These are phyloP conservation scores for Otis tarda DNA, from an alignment of 2,113 vertebrate genomes.

Conservation along the genomic window DNA sequence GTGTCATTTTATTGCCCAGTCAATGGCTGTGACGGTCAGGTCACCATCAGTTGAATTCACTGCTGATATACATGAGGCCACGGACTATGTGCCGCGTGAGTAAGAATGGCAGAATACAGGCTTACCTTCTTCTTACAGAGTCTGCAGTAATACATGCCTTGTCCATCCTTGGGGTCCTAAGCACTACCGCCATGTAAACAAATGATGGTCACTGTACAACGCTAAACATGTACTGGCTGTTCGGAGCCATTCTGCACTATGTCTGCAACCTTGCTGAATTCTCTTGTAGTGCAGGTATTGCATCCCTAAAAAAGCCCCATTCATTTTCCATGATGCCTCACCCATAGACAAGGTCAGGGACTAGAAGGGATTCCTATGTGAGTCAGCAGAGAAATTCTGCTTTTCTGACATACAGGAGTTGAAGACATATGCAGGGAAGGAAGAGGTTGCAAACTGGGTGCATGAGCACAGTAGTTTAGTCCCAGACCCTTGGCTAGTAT, in stretches of 20 bases:
- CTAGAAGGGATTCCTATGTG: neutral
- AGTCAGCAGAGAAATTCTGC: neutral
- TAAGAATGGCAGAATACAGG: neutral
- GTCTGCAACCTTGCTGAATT: neutral
- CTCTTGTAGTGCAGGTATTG: neutral
- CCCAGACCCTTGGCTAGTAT: neutral
- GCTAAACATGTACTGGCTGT: neutral
- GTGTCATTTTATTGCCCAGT: neutral
- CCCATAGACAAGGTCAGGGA: neutral
- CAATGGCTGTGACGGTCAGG: neutral
- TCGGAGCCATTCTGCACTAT: neutral
- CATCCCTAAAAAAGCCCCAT: neutral
- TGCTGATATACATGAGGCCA: neutral
- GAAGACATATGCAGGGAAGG: neutral
- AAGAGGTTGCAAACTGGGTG: neutral
- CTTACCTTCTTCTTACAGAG: neutral
- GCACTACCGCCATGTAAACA: neutral
- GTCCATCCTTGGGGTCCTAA: neutral
- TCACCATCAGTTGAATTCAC: neutral
- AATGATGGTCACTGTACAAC: neutral
- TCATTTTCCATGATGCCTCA: neutral
- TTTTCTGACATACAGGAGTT: neutral
- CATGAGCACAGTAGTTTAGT: neutral
- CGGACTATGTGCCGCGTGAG: neutral
- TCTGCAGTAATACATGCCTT: neutral